phyloP scores from a whole-genome alignment of 2,797 vertebrate species.

The Ambastaia sidthimunki region DNA sequence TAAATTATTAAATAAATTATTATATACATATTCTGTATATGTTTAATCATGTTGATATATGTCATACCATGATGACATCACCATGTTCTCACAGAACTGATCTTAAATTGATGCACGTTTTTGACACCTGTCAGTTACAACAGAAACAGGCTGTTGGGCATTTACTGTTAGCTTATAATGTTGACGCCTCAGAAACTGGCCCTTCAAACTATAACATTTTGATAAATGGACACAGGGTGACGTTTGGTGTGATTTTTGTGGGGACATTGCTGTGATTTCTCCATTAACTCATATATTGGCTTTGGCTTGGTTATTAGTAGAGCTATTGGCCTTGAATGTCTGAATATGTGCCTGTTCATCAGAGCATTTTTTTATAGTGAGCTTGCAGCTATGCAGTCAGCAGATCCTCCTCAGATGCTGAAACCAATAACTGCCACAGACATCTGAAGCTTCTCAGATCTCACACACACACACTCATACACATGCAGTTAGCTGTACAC shows the following conservation, averaged over 20 bases:
- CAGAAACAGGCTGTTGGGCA: background rate
- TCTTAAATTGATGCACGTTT: background rate
- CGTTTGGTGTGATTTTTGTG: background rate
- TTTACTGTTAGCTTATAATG: background rate
- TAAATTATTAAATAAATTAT: too few relatives aligned
- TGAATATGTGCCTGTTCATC: conserved; percentile 8
- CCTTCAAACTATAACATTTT: background rate
- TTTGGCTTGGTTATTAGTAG: background rate
- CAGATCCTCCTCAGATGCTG: conserved; percentile 65
- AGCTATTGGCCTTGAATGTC: background rate
- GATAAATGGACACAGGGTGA: background rate
- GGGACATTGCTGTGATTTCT: background rate
- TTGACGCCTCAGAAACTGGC: background rate
- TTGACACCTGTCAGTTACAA: background rate
- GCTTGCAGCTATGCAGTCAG: conserved; percentile 67
- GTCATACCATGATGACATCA: too few relatives aligned
- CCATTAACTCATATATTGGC: background rate
- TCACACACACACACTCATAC: conserved; percentile 12
- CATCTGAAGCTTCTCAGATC: conserved; percentile 48
- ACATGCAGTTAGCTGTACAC: conserved; percentile 1
- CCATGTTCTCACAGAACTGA: too few relatives aligned
- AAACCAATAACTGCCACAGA: conserved; percentile 69
- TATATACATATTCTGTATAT: too few relatives aligned
- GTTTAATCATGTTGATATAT: too few relatives aligned
- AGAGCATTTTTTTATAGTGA: conserved; percentile 42